These are phyloP conservation scores for Tretioscincus oriximinensis DNA, from an alignment of 2,113 vertebrate genomes.

Conservation along the genomic window DNA sequence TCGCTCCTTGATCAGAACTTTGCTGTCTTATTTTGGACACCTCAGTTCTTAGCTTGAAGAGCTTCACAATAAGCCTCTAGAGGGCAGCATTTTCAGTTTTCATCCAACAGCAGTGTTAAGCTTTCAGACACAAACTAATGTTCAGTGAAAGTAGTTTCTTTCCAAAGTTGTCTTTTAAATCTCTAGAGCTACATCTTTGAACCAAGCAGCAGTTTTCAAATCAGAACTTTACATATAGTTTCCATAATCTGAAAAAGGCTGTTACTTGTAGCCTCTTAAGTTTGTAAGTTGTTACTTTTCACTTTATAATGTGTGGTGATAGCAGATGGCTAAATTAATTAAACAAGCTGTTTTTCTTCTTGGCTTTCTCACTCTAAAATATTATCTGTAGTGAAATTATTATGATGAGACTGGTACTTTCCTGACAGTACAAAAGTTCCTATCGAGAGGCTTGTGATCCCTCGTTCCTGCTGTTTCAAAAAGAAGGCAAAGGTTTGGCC, in stretches of 20 bases:
- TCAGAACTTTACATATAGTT: background rate
- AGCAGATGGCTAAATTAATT: no score
- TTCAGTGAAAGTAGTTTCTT: background rate
- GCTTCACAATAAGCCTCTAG: background rate
- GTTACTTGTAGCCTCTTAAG: no score
- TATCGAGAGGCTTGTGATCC: background rate
- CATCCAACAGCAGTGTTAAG: background rate
- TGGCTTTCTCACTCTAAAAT: background rate
- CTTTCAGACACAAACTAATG: background rate
- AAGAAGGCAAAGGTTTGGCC: background rate
- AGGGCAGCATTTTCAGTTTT: background rate
- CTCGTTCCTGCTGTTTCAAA: background rate
- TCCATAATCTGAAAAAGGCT: background rate
- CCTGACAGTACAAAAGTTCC: no score
- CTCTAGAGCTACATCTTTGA: background rate
- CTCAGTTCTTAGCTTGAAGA: background rate
- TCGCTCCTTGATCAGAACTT: no score
- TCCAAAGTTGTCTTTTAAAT: slow-evolving; percentile 1
- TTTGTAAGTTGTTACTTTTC: no score
- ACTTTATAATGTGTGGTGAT: no score
- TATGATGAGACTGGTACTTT: background rate
- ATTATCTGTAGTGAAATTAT: background rate
- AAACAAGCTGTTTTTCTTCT: background rate
- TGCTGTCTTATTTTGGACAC: no score
- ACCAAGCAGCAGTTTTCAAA: background rate